Base-by-base conservation (phyloP, 2,888 invertebrate genomes). In the Apotomis turbidana region DNA sequence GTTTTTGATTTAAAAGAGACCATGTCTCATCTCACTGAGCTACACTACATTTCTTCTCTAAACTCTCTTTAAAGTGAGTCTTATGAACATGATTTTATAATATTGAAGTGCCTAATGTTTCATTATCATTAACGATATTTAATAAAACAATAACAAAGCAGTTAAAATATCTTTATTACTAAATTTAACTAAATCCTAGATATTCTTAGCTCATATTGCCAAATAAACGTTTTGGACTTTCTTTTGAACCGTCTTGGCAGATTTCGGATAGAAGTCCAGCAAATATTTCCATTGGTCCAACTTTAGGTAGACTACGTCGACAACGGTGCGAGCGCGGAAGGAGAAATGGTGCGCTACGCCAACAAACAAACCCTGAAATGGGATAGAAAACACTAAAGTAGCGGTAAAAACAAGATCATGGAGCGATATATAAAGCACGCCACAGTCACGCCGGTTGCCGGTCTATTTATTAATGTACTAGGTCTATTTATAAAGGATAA, bases 271-370 rank as follows among this genome's bases (percentile, higher is more conserved):
- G 73, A 93, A 90, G 76, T 93, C 93, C 0, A 93, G 78, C 57
- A 93, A 80, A 80, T 94, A 91, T 71, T 94, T 92, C 94, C 94
- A 94, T 77, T 93, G 87, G 9, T 91, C 91, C 38, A 94, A 81
- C 72, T 90, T 89, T 71, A 94, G 82, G 75, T 90, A 90, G 0
- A 94, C 91, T 10, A 94, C 88, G 75, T 94, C 94, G 9, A 93
- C 94, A 0, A 90, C 90, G 1, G 94, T 94, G 49, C 91, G 84
- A 0, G 94, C 94, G 74, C 94, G 84, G 75, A 94, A 94, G 1
- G 94, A 94, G 77, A 94, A 94, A 75, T 94, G 92, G 80, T 94
- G 94, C 0, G 90, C 86, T 1, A 94, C 86, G 27, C 94, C 94
- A 3, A 93, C 90, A 75, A 91, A 94, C 5, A 94, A 79, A 5